Percentiles rank a stretch among this genome's conserved stretches.
Conservation (phyloP, 2,797 vertebrate genomes). For the Epinephelus malabaricus region DNA sequence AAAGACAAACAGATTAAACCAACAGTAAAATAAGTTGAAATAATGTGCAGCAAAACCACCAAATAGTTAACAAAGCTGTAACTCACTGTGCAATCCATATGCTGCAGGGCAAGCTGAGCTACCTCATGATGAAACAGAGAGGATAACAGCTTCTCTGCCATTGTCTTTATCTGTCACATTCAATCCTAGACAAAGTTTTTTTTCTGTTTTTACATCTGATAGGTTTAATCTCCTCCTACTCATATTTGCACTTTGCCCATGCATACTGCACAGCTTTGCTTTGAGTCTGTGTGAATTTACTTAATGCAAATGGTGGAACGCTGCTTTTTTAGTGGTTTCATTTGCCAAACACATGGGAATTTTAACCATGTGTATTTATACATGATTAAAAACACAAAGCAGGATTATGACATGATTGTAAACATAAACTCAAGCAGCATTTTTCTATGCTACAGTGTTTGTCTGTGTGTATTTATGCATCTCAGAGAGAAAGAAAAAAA, state of each 20-base stretch:
- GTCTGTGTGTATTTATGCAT: not conserved
- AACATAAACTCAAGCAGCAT: not conserved
- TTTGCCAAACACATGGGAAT: slow-evolving; percentile 7
- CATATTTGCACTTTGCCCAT: slow-evolving; percentile 32
- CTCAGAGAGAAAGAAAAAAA: not conserved
- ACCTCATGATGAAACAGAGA: slow-evolving; percentile 24
- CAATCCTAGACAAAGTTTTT: not conserved
- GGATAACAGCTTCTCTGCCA: slow-evolving; percentile 1
- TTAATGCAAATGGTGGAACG: not conserved
- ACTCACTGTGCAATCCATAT: slow-evolving; percentile 22
- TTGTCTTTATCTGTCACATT: slow-evolving; percentile 23
- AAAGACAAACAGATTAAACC: slow-evolving; percentile 35
- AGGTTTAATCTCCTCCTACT: slow-evolving; percentile 34
- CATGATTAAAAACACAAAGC: not conserved
- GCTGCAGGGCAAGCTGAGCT: not conserved
- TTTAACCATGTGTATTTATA: too few relatives aligned
- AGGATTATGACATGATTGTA: not conserved
- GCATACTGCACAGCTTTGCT: slow-evolving; percentile 8
- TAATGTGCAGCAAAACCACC: slow-evolving; percentile 4
- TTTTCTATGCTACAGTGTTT: not conserved
- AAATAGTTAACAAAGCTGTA: slow-evolving; percentile 18
- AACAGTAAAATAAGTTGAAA: slow-evolving; percentile 24
- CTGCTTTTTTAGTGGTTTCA: not conserved
- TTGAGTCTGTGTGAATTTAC: not conserved
- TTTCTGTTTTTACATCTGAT: slow-evolving; percentile 30